These are phyloP conservation scores for Scomber scombrus DNA, from an alignment of 2,113 vertebrate species.

Conservation along the genomic window DNA sequence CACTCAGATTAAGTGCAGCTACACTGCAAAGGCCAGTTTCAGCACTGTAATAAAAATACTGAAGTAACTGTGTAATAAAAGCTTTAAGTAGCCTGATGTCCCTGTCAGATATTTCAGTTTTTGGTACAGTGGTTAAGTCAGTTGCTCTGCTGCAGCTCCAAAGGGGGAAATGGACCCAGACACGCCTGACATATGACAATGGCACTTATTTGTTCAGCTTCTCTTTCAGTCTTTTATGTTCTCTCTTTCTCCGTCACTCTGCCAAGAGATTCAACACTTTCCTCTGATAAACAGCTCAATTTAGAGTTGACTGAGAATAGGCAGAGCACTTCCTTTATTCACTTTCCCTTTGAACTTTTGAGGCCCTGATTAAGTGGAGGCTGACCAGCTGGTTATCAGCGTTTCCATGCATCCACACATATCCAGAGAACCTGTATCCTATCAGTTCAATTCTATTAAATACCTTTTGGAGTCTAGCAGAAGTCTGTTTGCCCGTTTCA, in stretches of 20 bases:
- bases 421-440: constrained; percentile 47
- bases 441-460: constrained; percentile 62
- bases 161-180: constrained; percentile 11
- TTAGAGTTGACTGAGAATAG: constrained; percentile 45
- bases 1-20: constrained; percentile 34
- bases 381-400: constrained; percentile 72
- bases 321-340: constrained; percentile 37
- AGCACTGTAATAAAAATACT: constrained; percentile 20
- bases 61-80: constrained; percentile 51
- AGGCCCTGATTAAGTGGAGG: constrained; percentile 27
- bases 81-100: constrained; percentile 36
- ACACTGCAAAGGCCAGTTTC: constrained; percentile 29
- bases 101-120: constrained; percentile 49
- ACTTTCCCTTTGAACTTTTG: constrained; percentile 18
- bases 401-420: constrained; percentile 39
- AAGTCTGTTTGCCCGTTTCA: constrained; percentile 25
- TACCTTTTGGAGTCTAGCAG: constrained; percentile 45
- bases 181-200: constrained; percentile 48
- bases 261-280: constrained; percentile 51
- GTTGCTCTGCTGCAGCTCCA: constrained; percentile 42
- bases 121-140: constrained; percentile 53
- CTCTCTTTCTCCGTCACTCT: constrained; percentile 44
- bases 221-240: constrained; percentile 1
- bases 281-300: constrained; percentile 61
- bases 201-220: constrained; percentile 36